Evolutionary conservation across 2,113 vertebrate species (phyloP), one percentile per base, ranked within the genome.

Genomic region (Hirundichthys speculiger): DNA sequence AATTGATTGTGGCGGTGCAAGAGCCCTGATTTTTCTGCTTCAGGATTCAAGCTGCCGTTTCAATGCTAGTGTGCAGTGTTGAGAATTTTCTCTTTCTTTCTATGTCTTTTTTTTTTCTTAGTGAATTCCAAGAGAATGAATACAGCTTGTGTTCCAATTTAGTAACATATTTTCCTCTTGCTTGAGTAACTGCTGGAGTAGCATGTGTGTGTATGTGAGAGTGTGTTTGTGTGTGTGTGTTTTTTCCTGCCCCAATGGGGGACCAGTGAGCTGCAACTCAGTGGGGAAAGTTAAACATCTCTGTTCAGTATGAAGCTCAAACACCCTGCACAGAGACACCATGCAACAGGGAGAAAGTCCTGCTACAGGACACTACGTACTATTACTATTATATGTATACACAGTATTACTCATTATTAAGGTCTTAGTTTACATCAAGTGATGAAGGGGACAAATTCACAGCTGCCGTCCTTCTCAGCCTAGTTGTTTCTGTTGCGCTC

Each of bases 1-100:
- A 92, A 92, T 91, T 85, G 90, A 92, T 92, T 91, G 85, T 78
- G 87, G 83, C 79, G 76, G 82, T 72, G 80, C 73, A 53, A 80
- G 74, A 66, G 80, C 56, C 60, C 65, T 59, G 59, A 85, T 83
- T 90, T 88, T 79, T 74, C 73, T 66, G 76, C 83, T 72, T 80
- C 40, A 65, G 77, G 69, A 77, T 81, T 75, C 50, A 60, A 77
- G 80, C 71, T 40, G 51, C 85, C 75, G 56, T 82, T 81, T 84
- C 57, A 59, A 82, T 41, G 30, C 55, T 42, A 34, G 60, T 2
- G 30, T 75, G 88, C 82, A 82, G 88, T 67, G 74, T 64, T 86
- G 57, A 85, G 82, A 78, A 68, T 85, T 82, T 83, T 62, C 21
- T 65, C 59, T 61, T 48, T 68, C 67, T 52, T 16, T 41, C 64